These are phyloP conservation scores for Hoplias malabaricus DNA, from an alignment of 2,113 vertebrate genomes.

Conservation along the genomic window DNA sequence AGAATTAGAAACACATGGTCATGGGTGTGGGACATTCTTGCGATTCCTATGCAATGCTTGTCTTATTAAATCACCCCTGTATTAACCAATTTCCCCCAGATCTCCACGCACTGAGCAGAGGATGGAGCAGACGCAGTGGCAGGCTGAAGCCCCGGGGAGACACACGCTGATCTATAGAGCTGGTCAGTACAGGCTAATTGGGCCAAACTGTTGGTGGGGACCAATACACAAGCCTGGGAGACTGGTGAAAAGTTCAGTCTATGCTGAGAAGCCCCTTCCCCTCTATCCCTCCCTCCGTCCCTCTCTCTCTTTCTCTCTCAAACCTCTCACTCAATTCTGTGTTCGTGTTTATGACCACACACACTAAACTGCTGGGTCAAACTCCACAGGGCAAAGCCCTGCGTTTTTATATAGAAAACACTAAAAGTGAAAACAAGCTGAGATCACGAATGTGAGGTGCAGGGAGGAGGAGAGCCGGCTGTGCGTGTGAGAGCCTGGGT, in stretches of 20 bases:
- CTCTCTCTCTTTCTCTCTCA: not conserved
- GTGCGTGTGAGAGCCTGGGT: conserved; percentile 50
- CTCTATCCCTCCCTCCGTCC: not conserved
- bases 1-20: conserved; percentile 42
- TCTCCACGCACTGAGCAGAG: not conserved
- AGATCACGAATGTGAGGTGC: conserved; percentile 53
- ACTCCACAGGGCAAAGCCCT: conserved; percentile 46
- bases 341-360: conserved; percentile 50
- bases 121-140: conserved; percentile 9
- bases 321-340: conserved; percentile 30
- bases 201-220: conserved; percentile 3
- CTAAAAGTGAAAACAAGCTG: conserved; percentile 58
- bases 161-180: conserved; percentile 25
- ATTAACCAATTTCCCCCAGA: conserved; percentile 11
- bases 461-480: conserved; percentile 28
- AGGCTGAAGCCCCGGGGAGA: not conserved
- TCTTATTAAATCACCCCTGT: conserved; percentile 36
- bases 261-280: not conserved
- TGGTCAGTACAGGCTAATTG: conserved; percentile 31
- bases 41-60: conserved; percentile 27
- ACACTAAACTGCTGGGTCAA: conserved; percentile 46
- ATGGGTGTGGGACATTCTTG: conserved; percentile 35
- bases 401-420: conserved; percentile 62
- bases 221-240: conserved; percentile 10
- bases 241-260: conserved; percentile 6